Base-by-base conservation (phyloP, 2,113 vertebrate species). In the Hemibagrus wyckioides region DNA sequence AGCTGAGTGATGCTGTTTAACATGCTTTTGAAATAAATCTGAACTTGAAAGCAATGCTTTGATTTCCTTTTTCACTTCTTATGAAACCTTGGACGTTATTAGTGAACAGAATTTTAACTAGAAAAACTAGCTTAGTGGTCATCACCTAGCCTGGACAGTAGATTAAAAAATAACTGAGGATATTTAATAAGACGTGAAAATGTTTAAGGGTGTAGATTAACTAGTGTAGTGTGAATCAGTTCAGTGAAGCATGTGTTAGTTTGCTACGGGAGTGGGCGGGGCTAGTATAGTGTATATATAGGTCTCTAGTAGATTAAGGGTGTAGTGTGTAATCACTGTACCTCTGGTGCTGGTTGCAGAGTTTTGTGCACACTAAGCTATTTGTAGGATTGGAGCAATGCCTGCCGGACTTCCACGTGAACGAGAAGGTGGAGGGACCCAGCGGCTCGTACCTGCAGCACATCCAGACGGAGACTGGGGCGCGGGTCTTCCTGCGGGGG, bases 311-410 rank as follows among this genome's bases (percentile, higher is more conserved):
- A 52, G 86, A 8, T 15, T 10, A 65, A 9, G 30, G 65, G 67
- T 82, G 69, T 80, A 87, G 82, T 75, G 59, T 87, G 86, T 88
- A 41, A 77, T 57, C 19, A 44, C 17, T 57, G 80, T 88, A 86
- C 54, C 33, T 87, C 39, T 73, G 83, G 25, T 92, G 82, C 41
- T 84, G 0, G 80, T 90, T 89, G 0, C 94, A 99, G 97, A 98
- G 97, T 94, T 99, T 99, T 80, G 97, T 99, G 75, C 98, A 99
- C 94, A 98, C 97, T 92, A 99, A 99, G 92, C 92, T 99, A n/a
- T 99, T 99, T 92, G 98, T 99, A 82, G 98, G 98, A 83, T 92
- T 99, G 92, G 98, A 99, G 86, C 98, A 98, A 0, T 95, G 96
- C 0, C 92, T 97, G 56, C 95, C 96, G 44, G 95, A 96, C 0